Percentiles rank a stretch among this genome's conserved stretches.
phyloP scores from a whole-genome alignment of 2,888 invertebrate genomes.

The Andrena minutula region DNA sequence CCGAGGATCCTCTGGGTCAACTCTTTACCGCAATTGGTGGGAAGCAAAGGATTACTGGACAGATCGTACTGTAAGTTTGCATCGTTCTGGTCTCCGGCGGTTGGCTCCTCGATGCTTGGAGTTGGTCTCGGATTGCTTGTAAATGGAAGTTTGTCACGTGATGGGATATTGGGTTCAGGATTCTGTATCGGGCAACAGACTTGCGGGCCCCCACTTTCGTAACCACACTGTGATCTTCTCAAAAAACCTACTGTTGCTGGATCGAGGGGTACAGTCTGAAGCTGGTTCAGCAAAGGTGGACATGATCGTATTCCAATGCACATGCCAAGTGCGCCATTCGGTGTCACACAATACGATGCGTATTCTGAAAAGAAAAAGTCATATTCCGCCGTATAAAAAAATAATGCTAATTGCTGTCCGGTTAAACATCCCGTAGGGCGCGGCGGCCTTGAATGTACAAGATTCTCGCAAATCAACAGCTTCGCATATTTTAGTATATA shows the following conservation, averaged over 20 bases:
- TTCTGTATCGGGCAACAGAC: conserved; percentile 85
- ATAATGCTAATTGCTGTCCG: not conserved
- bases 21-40: conserved; percentile 78
- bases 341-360: conserved; percentile 83
- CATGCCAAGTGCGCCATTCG: conserved; percentile 83
- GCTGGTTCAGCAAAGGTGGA: conserved; percentile 81
- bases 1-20: conserved; percentile 84
- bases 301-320: conserved; percentile 86
- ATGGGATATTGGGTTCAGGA: too few relatives aligned
- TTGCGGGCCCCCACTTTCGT: conserved; percentile 87
- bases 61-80: conserved; percentile 16
- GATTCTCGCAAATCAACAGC: not conserved
- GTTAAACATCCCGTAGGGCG: not conserved
- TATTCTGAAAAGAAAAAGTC: conserved; percentile 39
- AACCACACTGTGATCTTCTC: conserved; percentile 89
- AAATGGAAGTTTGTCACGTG: too few relatives aligned
- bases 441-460: not conserved
- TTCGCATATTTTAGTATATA: not conserved
- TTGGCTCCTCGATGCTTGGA: too few relatives aligned
- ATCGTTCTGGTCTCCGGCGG: not conserved
- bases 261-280: conserved; percentile 84
- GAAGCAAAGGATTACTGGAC: conserved; percentile 72
- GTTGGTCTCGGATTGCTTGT: not conserved
- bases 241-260: conserved; percentile 86
- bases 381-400: not conserved